Percentiles rank a stretch among this genome's conserved stretches.
Evolutionary conservation across 2,888 invertebrate genomes (phyloP).

Genomic region (Orchesellides sinensis): DNA sequence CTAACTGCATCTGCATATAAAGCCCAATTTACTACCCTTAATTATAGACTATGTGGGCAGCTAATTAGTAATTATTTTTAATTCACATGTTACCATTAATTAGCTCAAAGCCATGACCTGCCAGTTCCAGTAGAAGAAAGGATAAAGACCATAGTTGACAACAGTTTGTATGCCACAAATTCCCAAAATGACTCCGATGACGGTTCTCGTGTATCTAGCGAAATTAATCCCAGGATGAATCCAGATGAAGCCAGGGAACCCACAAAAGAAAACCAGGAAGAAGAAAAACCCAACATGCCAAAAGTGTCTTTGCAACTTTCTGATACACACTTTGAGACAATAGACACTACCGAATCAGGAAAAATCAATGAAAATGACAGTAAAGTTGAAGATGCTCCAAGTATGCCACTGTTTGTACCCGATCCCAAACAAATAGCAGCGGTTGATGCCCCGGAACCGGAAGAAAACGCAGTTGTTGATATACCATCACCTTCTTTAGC

Average conservation of each 20-base stretch:
- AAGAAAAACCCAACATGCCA: not conserved
- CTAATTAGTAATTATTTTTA: not conserved
- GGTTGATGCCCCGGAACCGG: constrained; percentile 53
- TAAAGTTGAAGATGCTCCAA: not conserved
- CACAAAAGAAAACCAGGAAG: not conserved
- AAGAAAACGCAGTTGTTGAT: not conserved
- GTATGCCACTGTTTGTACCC: not conserved
- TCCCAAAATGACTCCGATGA: not conserved
- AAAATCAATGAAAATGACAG: constrained; percentile 2
- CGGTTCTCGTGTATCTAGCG: not conserved
- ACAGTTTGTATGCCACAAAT: no score
- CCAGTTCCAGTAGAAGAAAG: not conserved
- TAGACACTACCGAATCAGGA: not conserved
- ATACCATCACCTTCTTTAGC: not conserved
- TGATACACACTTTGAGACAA: not conserved
- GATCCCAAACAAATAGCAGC: no score
- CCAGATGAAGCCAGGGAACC: not conserved
- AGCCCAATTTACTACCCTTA: not conserved
- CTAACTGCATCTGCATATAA: not conserved
- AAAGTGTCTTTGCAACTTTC: not conserved
- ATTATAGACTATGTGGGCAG: not conserved
- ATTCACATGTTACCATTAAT: not conserved
- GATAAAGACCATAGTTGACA: not conserved
- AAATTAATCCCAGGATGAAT: not conserved
- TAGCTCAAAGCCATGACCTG: not conserved